Base-by-base conservation (phyloP, 2,797 vertebrate species). In the Cuniculus paca region DNA sequence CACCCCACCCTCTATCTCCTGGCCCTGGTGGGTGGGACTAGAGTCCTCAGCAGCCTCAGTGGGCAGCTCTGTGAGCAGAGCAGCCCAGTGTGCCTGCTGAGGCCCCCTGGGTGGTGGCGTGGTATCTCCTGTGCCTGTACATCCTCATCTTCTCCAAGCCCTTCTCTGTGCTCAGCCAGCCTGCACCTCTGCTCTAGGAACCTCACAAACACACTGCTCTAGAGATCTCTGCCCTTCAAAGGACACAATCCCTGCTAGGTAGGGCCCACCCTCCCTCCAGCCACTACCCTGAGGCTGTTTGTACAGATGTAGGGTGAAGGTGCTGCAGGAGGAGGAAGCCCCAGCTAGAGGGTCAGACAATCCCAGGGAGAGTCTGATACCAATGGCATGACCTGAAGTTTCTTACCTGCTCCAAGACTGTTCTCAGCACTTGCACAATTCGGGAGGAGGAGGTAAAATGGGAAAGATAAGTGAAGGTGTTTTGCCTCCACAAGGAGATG, bases 161-260 rank as follows among this genome's bases (percentile, higher is more conserved):
- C 0, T 65, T 13, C 34, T 28, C 88, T 68, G 75, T 26, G 56
- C 82, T 60, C 78, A 52, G 45, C 80, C 79, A 58, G 28, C 60
- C 88, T 24, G 50, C 36, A 78, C 54, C 70, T 58, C 22, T 60
- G 50, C 26, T 3, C 1, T 6, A 48, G 96, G 78, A 75, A 68
- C 60, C 77, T 74, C 93, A 19, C 90, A 60, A 20, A 79, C 22
- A n/a, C 72, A 36, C 5, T 61, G 74, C 39, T 94, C 70, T 60
- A 54, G 92, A 96, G 87, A 95, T 52, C 88, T 90, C 77, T 75
- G 97, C 61, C 97, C 96, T 97, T 82, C 58, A 45, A 95, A 95
- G 63, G 90, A 96, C 0, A 14, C 5, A 31, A 42, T 75, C 4
- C 17, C 83, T 56, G 28, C 58, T 39, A 58, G 84, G 11, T 17